phyloP scores from a whole-genome alignment of 2,888 invertebrate species.

The Parnassius glacialis region DNA sequence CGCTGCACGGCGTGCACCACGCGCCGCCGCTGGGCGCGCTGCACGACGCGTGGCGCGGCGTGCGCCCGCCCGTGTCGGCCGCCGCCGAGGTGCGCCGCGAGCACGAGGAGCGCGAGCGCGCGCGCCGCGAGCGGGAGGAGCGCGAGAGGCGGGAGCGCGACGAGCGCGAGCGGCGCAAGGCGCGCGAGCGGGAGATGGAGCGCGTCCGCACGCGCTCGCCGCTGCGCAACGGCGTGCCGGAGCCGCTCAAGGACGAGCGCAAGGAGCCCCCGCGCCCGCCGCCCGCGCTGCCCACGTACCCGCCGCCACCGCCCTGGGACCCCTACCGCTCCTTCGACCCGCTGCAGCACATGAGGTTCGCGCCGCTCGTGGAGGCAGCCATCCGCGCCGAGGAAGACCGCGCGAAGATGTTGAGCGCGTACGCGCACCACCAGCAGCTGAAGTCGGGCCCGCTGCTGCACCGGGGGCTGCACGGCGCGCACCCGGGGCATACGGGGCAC shows the following conservation, averaged over 20 bases:
- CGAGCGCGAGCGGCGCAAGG: constrained; percentile 79
- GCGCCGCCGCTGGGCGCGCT: constrained; percentile 55
- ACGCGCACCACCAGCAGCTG: constrained; percentile 82
- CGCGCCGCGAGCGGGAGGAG: constrained; percentile 83
- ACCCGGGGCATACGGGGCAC: constrained; percentile 56
- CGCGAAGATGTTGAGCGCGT: constrained; percentile 87
- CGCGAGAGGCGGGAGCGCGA: constrained; percentile 81
- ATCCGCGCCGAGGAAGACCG: constrained; percentile 89
- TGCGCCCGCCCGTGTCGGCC: constrained; percentile 52
- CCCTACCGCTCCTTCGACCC: constrained; percentile 88
- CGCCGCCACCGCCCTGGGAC: constrained; percentile 82
- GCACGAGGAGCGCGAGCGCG: constrained; percentile 76
- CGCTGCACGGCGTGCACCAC: constrained; percentile 72
- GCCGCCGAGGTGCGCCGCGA: constrained; percentile 62
- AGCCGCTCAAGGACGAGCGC: constrained; percentile 67
- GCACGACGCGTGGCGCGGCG: constrained; percentile 70
- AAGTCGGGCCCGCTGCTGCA: constrained; percentile 72
- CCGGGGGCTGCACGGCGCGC: constrained; percentile 71
- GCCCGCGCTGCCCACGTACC: constrained; percentile 78
- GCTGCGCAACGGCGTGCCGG: constrained; percentile 84
- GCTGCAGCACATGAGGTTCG: constrained; percentile 85
- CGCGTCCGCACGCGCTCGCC: constrained; percentile 87
- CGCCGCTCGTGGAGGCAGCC: constrained; percentile 89
- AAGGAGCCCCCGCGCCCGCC: constrained; percentile 75
- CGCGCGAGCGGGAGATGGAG: constrained; percentile 82